Evolutionary conservation across 30 jellyfish, hydroid and myxozoan species (phyloP), one percentile per base, ranked within the genome.

Genomic region (Rhopilema esculentum): DNA sequence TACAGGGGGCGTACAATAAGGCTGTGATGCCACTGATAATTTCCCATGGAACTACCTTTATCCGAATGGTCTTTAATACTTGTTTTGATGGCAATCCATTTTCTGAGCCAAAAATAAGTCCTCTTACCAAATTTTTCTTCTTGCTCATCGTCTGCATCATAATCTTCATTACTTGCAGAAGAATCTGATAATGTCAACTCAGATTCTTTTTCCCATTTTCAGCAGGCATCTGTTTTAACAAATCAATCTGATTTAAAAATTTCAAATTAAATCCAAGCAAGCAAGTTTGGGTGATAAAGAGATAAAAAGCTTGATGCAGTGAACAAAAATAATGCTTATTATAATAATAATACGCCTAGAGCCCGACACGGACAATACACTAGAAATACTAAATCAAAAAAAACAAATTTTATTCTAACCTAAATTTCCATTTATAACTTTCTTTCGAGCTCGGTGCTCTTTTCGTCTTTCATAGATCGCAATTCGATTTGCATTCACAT

Each of bases 351-450:
- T n/a, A n/a, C n/a, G n/a, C n/a, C n/a, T n/a, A n/a, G n/a, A n/a
- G n/a, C n/a, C n/a, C n/a, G n/a, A 64, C 74, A 64, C 12, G 24
- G 74, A 30, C 74, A 64, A 7, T 18, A 64, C 74, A 64, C 74
- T 18, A 64, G 24, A 64, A 6, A 64, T 68, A 26, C 26, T n/a
- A 68, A 68, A 24, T 50, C 19, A 72, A 72, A 51, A 21, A 16
- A 1, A 19, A 72, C 6, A 32, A 72, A 75, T 16, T 21, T 75
- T 8, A 75, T 30, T 66, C 12, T 40, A 40, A 40, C 57, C 57
- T 40, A 40, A 40, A 40, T 40, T 40, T 40, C 57, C 57, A 40
- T 12, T 40, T 40, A 40, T 40, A 40, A 40, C 57, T 40, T 40
- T 40, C 57, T 40, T 40, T 40, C 57, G 57, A 40, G 57, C 57